phyloP scores from a whole-genome alignment of 35 echinoderm and acorn worm species.

The Ophiothrix spiculata region DNA sequence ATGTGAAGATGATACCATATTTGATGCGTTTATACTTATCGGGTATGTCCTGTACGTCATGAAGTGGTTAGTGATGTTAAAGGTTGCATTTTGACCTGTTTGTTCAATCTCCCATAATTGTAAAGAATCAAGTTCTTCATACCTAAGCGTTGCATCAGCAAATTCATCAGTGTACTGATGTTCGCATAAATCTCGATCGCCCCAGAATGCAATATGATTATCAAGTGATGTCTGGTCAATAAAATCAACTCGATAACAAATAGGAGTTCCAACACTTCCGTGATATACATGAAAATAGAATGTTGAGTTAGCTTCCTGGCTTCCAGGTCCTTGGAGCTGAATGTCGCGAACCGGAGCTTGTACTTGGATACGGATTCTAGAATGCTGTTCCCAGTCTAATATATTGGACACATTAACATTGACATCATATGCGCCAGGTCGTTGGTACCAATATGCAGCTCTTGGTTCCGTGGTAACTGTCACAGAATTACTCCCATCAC shows the following conservation, averaged over 20 bases:
- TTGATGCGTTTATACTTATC: neutral
- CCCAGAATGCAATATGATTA: slow-evolving; percentile 6
- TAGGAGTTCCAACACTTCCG: slow-evolving; percentile 34
- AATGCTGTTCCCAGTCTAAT: neutral
- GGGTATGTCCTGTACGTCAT: neutral
- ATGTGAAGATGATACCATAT: neutral
- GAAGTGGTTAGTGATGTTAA: slow-evolving; percentile 24
- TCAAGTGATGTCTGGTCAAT: neutral
- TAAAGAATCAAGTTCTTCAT: neutral
- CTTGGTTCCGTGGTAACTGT: slow-evolving; percentile 6
- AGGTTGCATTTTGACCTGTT: neutral
- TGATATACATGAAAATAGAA: neutral
- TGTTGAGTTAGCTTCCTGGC: neutral
- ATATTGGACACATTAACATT: slow-evolving; percentile 17
- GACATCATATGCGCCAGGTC: neutral
- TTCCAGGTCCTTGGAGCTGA: slow-evolving; percentile 1
- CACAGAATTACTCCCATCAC: neutral
- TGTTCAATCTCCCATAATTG: neutral
- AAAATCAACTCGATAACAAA: slow-evolving; percentile 52
- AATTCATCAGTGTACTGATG: neutral
- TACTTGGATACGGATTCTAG: neutral
- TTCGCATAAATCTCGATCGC: slow-evolving; percentile 3
- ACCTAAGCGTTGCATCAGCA: neutral
- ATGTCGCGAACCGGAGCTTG: slow-evolving; percentile 1
- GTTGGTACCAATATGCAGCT: slow-evolving; percentile 1